These are phyloP conservation scores for Perca fluviatilis DNA, from an alignment of 2,113 vertebrate genomes.

Conservation along the genomic window DNA sequence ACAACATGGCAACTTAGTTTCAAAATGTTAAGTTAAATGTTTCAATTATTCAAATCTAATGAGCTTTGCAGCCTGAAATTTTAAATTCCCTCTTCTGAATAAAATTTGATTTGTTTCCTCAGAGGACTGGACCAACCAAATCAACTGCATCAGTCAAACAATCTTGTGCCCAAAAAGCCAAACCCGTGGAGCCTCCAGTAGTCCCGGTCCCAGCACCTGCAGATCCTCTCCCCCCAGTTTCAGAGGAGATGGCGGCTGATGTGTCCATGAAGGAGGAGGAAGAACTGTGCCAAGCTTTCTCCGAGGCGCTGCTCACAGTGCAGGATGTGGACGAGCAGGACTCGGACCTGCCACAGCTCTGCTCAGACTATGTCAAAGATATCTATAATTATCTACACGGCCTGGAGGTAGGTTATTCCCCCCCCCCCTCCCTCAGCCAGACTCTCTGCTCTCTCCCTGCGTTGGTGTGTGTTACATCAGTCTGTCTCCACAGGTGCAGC, in stretches of 20 bases:
- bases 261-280: conserved; percentile 88
- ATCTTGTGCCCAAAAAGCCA: conserved; percentile 48
- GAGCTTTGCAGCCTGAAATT: background rate
- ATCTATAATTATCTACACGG: conserved; percentile 90
- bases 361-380: conserved; percentile 93
- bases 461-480: rapidly evolving
- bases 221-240: background rate
- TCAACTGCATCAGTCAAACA: background rate
- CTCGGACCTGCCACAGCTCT: conserved; percentile 89
- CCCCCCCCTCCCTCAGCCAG: rapidly evolving
- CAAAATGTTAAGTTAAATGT: background rate
- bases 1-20: background rate
- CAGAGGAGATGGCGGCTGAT: conserved; percentile 60
- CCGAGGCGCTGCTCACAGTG: conserved; percentile 86
- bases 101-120: background rate
- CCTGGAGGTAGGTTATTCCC: conserved; percentile 86
- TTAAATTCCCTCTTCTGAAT: background rate
- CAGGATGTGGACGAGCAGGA: conserved; percentile 92
- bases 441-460: background rate
- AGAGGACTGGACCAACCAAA: conserved; percentile 71
- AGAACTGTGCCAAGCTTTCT: conserved; percentile 93
- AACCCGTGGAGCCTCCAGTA: conserved; percentile 35
- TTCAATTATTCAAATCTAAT: too few relatives aligned
- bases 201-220: conserved; percentile 23
- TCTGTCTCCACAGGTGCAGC: conserved; percentile 83